Evolutionary conservation across 2,113 vertebrate species (phyloP).

Genomic region (Leuciscus idus): DNA sequence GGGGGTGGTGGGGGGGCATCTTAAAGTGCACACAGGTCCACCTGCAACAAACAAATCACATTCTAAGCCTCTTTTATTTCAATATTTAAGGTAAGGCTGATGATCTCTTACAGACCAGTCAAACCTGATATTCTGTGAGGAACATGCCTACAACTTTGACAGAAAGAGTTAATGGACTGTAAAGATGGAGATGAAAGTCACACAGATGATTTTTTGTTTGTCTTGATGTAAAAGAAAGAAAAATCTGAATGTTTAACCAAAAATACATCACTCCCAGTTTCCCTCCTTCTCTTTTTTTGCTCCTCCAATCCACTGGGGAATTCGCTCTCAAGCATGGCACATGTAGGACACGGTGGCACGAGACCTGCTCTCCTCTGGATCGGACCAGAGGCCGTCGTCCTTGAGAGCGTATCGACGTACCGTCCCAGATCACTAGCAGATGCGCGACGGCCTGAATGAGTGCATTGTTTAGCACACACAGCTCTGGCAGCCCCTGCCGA

Average conservation of each 20-base stretch:
- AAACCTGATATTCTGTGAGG: background rate
- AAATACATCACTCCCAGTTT: background rate
- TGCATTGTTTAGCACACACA: slow-evolving; percentile 56
- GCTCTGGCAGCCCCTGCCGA: slow-evolving; percentile 39
- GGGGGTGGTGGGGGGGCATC: background rate
- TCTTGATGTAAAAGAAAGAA: background rate
- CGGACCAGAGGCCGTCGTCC: slow-evolving; percentile 42
- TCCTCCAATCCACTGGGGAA: slow-evolving; percentile 22
- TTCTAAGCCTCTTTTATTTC: background rate
- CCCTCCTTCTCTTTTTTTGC: background rate
- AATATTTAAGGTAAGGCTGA: background rate
- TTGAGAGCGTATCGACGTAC: slow-evolving; percentile 51
- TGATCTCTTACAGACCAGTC: background rate
- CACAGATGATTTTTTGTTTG: background rate
- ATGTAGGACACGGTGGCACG: slow-evolving; percentile 1
- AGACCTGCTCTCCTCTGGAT: slow-evolving; percentile 14
- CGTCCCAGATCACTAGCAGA: slow-evolving; percentile 59
- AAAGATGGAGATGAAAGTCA: background rate
- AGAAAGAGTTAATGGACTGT: background rate
- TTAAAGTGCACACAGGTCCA: background rate
- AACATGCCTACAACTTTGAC: background rate
- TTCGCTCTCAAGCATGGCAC: slow-evolving; percentile 18
- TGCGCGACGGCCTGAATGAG: slow-evolving; percentile 54
- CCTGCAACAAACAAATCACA: background rate
- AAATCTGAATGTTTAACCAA: background rate